phyloP scores from a whole-genome alignment of 2,797 vertebrate genomes.

The Microtus californicus region DNA sequence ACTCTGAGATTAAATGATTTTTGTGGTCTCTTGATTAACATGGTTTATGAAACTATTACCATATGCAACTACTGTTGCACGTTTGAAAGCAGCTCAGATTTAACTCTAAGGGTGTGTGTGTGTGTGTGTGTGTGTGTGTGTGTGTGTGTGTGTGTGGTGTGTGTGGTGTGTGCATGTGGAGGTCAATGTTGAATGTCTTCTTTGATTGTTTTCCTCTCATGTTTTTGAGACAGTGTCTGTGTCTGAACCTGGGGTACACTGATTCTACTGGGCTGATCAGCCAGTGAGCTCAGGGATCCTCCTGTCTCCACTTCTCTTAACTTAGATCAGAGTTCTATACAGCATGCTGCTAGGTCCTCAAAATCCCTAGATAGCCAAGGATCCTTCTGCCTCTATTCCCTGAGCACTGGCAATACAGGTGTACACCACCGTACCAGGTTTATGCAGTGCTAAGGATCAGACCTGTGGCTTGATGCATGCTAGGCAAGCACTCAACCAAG shows the following conservation, averaged over 20 bases:
- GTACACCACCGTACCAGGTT: neutral
- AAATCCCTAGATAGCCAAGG: neutral
- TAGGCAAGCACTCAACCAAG: neutral
- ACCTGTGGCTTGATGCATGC: neutral
- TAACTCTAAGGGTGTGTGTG: neutral
- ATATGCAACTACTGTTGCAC: constrained; percentile 13
- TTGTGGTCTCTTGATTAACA: constrained; percentile 73
- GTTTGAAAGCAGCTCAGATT: constrained; percentile 57
- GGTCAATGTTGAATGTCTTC: neutral
- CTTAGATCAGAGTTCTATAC: neutral
- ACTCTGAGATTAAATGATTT: constrained; percentile 76
- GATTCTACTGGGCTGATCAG: neutral
- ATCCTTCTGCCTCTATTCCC: neutral
- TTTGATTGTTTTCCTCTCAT: neutral
- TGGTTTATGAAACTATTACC: constrained; percentile 71
- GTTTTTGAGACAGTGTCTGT: neutral
- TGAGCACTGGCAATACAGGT: neutral
- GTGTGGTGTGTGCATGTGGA: neutral
- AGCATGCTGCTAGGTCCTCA: neutral
- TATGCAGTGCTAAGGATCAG: neutral
- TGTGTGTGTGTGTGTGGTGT: too few species aligned
- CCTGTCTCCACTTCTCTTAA: neutral
- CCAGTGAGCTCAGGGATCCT: neutral
- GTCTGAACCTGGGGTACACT: neutral
- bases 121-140: neutral